Conservation (phyloP, 2,113 vertebrate species). For the Nerophis ophidion region DNA sequence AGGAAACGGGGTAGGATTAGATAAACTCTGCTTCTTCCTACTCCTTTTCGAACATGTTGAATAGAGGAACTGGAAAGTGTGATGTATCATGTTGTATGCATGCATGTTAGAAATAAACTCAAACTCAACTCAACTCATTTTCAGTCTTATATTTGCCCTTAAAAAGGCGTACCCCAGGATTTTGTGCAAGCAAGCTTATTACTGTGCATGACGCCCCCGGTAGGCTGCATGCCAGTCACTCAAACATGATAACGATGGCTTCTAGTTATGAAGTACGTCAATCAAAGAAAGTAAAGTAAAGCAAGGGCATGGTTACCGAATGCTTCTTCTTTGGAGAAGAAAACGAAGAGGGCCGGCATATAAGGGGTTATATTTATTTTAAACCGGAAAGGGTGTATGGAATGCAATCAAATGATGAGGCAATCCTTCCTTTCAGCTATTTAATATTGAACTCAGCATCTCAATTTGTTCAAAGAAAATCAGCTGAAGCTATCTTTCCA, state of each 20-base stretch:
- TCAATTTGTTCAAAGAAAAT: conserved; percentile 25
- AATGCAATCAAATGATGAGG: conserved; percentile 41
- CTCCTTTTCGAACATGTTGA: too few species aligned
- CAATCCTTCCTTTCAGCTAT: conserved; percentile 19
- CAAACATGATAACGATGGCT: conserved; percentile 15
- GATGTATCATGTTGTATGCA: too few species aligned
- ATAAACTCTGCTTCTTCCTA: too few species aligned
- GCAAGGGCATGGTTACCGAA: conserved; percentile 43
- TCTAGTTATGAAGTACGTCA: conserved; percentile 41
- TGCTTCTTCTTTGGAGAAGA: conserved; percentile 26
- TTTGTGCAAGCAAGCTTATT: too few species aligned
- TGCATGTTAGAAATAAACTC: too few species aligned
- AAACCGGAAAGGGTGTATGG: conserved; percentile 18
- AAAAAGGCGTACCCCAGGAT: too few species aligned
- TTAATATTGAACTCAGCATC: conserved; percentile 28
- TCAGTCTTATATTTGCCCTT: too few species aligned
- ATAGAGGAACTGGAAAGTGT: too few species aligned
- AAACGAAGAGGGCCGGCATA: conserved; percentile 22
- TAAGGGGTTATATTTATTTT: conserved; percentile 31
- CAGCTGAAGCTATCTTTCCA: conserved; percentile 10
- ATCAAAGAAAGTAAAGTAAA: conserved; percentile 27
- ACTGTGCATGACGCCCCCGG: too few species aligned
- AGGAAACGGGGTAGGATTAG: too few species aligned
- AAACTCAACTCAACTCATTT: too few species aligned
- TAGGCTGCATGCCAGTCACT: conserved; percentile 23